Evolutionary conservation across 1,140 invertebrate genomes (phyloP), one percentile per base, ranked within the genome.

Genomic region (Gryllus bimaculatus): DNA sequence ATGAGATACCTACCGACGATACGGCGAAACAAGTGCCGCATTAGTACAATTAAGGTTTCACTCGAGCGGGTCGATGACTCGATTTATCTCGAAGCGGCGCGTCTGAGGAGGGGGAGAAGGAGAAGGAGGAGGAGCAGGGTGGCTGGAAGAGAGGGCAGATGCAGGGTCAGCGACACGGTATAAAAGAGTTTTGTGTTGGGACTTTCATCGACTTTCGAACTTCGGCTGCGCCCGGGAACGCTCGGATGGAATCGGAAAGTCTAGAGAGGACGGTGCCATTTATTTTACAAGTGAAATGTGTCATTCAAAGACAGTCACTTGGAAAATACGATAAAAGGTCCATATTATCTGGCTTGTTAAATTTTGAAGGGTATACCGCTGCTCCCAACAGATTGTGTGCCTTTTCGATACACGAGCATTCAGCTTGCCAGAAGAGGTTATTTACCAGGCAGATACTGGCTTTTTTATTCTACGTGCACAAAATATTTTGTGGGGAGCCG

Each of bases 181-280:
- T 13, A 66, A 66, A 18, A 66, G 54, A 13, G 10, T 66, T 66
- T 10, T 18, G 54, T 66, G 10, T 10, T 10, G 54, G 54, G 18
- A 66, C 54, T 66, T 66, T 66, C 54, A 66, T 66, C 54, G 54
- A 66, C 54, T 66, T 66, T 66, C 54, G 54, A 66, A 66, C 54
- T 66, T 66, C 54, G 54, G 54, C 54, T 66, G 2, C 18, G 10
- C 54, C 18, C 54, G 54, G 0, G 10, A 18, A 10, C 54, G 54
- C 54, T 66, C 54, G 54, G 54, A 10, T 66, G 10, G 10, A 18
- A 66, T 66, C 54, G 54, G 54, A 18, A 10, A 7, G 10, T 18
- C 54, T 18, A 66, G 54, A 66, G 54, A 66, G 54, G 18, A 18
- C 54, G 54, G 54, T 7, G 54, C 54, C 54, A 66, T 66, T 66